phyloP scores from a whole-genome alignment of 2,797 vertebrate species.

The Rhinoraja longicauda region DNA sequence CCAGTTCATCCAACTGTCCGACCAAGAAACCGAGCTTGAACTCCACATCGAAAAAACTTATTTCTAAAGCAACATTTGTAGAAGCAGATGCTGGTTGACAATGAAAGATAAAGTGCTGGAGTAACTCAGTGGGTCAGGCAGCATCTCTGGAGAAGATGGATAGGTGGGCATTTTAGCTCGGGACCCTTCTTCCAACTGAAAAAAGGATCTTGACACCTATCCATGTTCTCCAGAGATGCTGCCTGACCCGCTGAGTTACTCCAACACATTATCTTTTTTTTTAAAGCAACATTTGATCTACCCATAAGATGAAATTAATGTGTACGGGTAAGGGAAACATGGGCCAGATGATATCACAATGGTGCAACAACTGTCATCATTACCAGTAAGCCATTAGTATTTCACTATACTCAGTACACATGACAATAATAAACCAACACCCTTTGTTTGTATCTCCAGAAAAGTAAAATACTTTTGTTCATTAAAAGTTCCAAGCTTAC shows the following conservation, averaged over 20 bases:
- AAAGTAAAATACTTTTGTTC: not conserved
- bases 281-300: not conserved
- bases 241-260: too few relatives aligned
- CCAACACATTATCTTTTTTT: too few relatives aligned
- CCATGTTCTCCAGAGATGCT: too few relatives aligned
- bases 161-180: too few relatives aligned
- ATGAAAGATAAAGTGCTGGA: too few relatives aligned
- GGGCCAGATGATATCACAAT: not conserved
- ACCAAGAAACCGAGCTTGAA: not conserved
- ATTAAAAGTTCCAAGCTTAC: not conserved
- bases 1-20: not conserved
- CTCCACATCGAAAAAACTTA: not conserved
- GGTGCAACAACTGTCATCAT: not conserved
- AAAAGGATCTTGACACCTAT: too few relatives aligned
- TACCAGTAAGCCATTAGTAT: not conserved
- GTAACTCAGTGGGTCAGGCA: too few relatives aligned
- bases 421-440: not conserved
- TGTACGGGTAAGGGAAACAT: not conserved
- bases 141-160: too few relatives aligned
- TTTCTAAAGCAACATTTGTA: not conserved
- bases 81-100: too few relatives aligned
- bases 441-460: not conserved
- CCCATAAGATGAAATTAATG: not conserved
- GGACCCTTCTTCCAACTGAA: too few relatives aligned
- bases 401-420: too few relatives aligned